Conservation (phyloP, 2,888 invertebrate genomes). For the Pammene aurita region DNA sequence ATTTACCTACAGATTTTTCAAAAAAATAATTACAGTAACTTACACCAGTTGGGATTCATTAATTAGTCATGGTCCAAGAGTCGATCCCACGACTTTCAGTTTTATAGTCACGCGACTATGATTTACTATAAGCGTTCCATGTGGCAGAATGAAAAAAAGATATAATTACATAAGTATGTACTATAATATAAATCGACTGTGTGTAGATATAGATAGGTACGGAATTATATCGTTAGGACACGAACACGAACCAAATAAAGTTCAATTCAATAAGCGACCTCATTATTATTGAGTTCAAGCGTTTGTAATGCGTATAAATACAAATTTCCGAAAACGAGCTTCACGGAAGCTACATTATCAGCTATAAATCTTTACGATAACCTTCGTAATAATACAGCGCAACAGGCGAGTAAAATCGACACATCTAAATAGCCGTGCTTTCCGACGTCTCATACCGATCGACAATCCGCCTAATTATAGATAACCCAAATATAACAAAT, state of each 20-base stretch:
- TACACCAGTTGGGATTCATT: too few relatives aligned
- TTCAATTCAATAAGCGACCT: constrained; percentile 1
- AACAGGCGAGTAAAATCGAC: constrained; percentile 23
- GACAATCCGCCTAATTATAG: constrained; percentile 28
- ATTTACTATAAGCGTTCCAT: too few relatives aligned
- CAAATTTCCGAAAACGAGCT: not conserved
- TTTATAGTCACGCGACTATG: too few relatives aligned
- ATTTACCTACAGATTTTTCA: too few relatives aligned
- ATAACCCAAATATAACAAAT: constrained; percentile 67
- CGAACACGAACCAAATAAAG: not conserved
- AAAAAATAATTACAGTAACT: too few relatives aligned
- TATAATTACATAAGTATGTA: too few relatives aligned
- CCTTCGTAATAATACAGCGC: constrained; percentile 10
- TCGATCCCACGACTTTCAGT: too few relatives aligned
- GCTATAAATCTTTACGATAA: not conserved
- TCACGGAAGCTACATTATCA: not conserved
- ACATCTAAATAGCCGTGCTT: constrained; percentile 11
- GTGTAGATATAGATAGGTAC: too few relatives aligned
- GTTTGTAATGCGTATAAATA: not conserved
- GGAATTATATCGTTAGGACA: too few relatives aligned
- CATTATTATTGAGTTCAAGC: not conserved
- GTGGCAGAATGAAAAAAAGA: too few relatives aligned
- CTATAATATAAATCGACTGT: too few relatives aligned
- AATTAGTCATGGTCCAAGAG: too few relatives aligned
- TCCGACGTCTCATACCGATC: not conserved